Percentiles rank a stretch among this genome's conserved stretches.
Evolutionary conservation across 2,113 vertebrate species (phyloP).

Genomic region (Tursiops truncatus): DNA sequence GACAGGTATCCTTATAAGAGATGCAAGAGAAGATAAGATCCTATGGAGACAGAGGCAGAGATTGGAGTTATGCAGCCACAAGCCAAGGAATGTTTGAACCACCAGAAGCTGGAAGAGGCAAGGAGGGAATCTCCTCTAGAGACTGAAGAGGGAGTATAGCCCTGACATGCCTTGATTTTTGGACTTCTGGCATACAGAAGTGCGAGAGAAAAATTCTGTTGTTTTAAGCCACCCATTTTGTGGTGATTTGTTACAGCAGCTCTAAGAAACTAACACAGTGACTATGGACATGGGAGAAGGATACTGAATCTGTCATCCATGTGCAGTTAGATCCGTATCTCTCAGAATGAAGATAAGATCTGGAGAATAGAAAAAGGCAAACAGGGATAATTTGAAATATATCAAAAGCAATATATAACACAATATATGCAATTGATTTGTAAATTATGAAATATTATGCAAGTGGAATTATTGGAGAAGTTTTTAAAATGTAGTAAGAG

Average conservation of each 20-base stretch:
- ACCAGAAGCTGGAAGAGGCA: background rate
- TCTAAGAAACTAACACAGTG: background rate
- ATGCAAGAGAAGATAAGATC: background rate
- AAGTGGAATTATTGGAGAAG: background rate
- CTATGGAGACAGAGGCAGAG: background rate
- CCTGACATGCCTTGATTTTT: background rate
- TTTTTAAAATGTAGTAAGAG: background rate
- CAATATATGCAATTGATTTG: background rate
- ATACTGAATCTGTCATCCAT: background rate
- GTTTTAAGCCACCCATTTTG: background rate
- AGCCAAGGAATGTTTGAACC: background rate
- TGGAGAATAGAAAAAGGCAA: background rate
- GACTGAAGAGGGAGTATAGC: no score
- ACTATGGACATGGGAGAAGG: background rate
- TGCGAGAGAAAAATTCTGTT: background rate
- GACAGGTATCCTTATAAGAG: background rate
- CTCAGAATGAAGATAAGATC: background rate
- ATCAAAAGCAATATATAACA: background rate
- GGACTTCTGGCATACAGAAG: background rate
- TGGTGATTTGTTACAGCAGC: background rate
- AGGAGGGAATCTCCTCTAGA: background rate
- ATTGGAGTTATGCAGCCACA: background rate
- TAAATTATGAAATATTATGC: background rate
- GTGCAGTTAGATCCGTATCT: background rate
- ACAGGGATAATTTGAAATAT: background rate